Conservation (phyloP, 2,888 invertebrate species). For the Deladenus siricidicola region DNA sequence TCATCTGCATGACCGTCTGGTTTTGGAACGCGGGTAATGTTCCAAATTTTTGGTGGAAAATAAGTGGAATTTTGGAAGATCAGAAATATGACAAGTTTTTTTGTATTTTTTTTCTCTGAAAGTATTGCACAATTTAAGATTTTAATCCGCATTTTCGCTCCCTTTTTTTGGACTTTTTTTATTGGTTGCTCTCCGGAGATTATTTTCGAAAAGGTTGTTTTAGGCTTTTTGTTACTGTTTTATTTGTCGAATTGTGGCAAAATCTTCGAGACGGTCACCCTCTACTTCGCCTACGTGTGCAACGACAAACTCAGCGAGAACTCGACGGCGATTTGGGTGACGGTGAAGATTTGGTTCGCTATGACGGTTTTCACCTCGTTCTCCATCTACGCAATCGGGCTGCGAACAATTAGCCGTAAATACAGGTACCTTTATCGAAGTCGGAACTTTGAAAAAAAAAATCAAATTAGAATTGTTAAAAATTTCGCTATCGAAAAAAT, state of each 20-base stretch:
- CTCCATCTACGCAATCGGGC: not conserved
- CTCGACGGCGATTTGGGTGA: not conserved
- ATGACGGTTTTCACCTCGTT: not conserved
- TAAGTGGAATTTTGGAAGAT: too few species aligned
- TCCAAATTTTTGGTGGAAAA: too few species aligned
- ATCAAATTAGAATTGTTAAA: too few species aligned
- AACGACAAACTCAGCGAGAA: not conserved
- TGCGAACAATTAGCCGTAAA: too few species aligned
- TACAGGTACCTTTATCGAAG: too few species aligned
- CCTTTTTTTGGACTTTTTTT: not conserved
- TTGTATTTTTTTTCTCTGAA: too few species aligned
- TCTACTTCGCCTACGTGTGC: constrained; percentile 17
- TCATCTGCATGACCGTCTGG: constrained; percentile 12
- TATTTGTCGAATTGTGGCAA: constrained; percentile 17
- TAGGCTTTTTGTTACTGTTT: constrained; percentile 17
- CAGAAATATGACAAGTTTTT: too few species aligned
- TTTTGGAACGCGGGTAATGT: constrained; percentile 9
- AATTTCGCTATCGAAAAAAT: too few species aligned
- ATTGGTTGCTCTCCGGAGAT: not conserved
- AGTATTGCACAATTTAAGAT: too few species aligned
- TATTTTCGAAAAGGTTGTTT: not conserved
- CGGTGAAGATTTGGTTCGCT: constrained; percentile 10
- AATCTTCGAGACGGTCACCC: constrained; percentile 9
- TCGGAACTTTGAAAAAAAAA: too few species aligned
- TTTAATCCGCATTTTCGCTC: not conserved